These are phyloP conservation scores for Eubasilissa regina DNA, from an alignment of 1,140 invertebrate species.

Conservation along the genomic window DNA sequence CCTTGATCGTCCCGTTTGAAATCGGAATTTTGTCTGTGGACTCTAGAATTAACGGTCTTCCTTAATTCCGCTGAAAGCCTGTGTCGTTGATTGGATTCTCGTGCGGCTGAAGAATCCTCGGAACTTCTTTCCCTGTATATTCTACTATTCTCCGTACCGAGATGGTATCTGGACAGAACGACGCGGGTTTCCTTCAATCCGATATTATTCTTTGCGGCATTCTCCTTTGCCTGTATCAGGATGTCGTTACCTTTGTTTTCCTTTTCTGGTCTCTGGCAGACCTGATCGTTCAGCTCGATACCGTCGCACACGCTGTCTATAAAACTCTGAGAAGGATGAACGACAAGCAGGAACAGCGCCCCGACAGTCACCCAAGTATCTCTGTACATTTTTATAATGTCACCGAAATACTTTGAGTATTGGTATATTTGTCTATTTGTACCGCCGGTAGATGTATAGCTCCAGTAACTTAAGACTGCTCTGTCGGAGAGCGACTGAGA, in stretches of 20 bases:
- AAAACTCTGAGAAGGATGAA: conserved; percentile 56
- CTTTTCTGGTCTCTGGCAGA: conserved; percentile 48
- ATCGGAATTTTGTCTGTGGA: not conserved
- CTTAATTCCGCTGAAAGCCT: not conserved
- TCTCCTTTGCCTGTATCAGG: conserved; percentile 54
- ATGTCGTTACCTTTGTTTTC: conserved; percentile 46
- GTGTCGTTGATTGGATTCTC: conserved; percentile 26
- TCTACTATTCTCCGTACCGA: conserved; percentile 59
- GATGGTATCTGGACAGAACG: conserved; percentile 56
- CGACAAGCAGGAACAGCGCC: conserved; percentile 50
- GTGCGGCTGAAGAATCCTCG: conserved; percentile 50
- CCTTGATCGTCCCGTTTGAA: not conserved
- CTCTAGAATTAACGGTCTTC: not conserved
- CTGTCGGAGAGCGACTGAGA: conserved; percentile 31
- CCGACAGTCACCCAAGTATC: conserved; percentile 45
- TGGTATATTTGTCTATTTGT: not conserved
- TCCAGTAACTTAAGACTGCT: conserved; percentile 27
- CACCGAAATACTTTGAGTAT: not conserved
- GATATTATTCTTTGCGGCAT: conserved; percentile 55
- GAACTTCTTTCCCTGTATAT: conserved; percentile 58
- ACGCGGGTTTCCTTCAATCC: conserved; percentile 54
- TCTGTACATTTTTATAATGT: conserved; percentile 43
- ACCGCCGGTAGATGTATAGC: not conserved
- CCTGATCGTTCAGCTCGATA: conserved; percentile 40
- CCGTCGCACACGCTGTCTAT: conserved; percentile 54